A percentile compares a stretch with the other conserved stretches of the same genome.
These are phyloP conservation scores for Bergia puertoricense DNA, from an alignment of 92 coral and sea anemone genomes.

Conservation along the genomic window DNA sequence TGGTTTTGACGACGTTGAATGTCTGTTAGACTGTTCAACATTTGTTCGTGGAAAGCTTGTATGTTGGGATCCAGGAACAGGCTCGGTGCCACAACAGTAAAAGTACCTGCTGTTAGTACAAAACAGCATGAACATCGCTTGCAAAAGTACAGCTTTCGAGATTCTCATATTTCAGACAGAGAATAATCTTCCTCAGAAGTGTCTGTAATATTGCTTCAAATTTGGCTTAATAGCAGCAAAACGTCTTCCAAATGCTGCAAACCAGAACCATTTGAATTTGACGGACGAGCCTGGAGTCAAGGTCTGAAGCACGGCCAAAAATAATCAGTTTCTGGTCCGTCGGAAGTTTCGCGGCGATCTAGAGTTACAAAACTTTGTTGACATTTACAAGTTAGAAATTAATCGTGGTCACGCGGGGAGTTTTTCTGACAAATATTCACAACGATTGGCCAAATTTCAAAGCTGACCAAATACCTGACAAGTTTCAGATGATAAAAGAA, in stretches of 20 bases:
- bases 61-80: slow-evolving; percentile 1
- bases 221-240: background rate
- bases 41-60: background rate
- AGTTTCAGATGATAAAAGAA: background rate
- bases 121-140: background rate
- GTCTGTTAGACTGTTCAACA: background rate
- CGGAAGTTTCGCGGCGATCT: background rate
- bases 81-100: background rate
- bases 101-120: background rate
- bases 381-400: slow-evolving; percentile 30
- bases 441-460: slow-evolving; percentile 20
- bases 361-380: slow-evolving; percentile 36
- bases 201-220: background rate
- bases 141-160: slow-evolving; percentile 4
- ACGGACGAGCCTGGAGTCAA: background rate
- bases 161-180: background rate
- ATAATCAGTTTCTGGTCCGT: background rate
- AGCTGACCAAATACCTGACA: slow-evolving; percentile 11
- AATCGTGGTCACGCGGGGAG: slow-evolving; percentile 35
- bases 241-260: background rate
- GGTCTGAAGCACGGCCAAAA: background rate
- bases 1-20: background rate
- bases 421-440: background rate
- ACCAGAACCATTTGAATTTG: background rate
- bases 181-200: background rate